Evolutionary conservation across 2,888 invertebrate species (phyloP).

Genomic region (Monochamus alternatus): DNA sequence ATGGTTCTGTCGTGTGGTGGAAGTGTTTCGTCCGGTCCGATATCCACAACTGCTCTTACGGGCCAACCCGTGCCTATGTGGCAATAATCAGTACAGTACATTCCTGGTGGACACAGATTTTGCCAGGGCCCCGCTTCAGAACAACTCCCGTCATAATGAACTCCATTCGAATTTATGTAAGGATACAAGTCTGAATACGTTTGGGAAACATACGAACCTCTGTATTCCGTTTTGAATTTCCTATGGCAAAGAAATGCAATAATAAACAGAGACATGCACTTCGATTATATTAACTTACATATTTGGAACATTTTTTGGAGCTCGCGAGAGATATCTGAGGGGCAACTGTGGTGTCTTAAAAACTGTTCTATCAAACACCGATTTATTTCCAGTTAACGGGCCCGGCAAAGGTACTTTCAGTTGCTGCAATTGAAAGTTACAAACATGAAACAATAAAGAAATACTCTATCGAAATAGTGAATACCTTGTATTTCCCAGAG

Average conservation of each 20-base stretch:
- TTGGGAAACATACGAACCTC: slow-evolving; percentile 62
- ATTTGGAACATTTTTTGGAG: slow-evolving; percentile 60
- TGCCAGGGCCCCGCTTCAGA: slow-evolving; percentile 65
- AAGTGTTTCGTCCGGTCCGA: not conserved
- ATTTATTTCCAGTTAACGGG: slow-evolving; percentile 55
- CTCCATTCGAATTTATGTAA: slow-evolving; percentile 60
- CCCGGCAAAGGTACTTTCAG: slow-evolving; percentile 53
- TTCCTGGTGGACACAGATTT: slow-evolving; percentile 66
- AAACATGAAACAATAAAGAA: not conserved
- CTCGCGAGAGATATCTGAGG: slow-evolving; percentile 56
- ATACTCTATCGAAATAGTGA: slow-evolving; percentile 5
- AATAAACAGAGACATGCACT: not conserved
- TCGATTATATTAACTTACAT: slow-evolving; percentile 56
- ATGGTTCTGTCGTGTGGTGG: not conserved
- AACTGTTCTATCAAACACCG: slow-evolving; percentile 55
- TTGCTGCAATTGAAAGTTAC: slow-evolving; percentile 50
- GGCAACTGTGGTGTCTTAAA: slow-evolving; percentile 58
- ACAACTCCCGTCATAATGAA: slow-evolving; percentile 60
- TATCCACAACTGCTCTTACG: slow-evolving; percentile 64
- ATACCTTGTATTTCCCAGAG: slow-evolving; percentile 59
- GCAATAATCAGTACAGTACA: slow-evolving; percentile 70
- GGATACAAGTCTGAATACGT: slow-evolving; percentile 64
- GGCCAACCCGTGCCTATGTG: slow-evolving; percentile 69
- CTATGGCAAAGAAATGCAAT: slow-evolving; percentile 57
- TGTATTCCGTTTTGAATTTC: slow-evolving; percentile 65